Base-by-base conservation (phyloP, 2,888 invertebrate genomes). In the Limnephilus lunatus region DNA sequence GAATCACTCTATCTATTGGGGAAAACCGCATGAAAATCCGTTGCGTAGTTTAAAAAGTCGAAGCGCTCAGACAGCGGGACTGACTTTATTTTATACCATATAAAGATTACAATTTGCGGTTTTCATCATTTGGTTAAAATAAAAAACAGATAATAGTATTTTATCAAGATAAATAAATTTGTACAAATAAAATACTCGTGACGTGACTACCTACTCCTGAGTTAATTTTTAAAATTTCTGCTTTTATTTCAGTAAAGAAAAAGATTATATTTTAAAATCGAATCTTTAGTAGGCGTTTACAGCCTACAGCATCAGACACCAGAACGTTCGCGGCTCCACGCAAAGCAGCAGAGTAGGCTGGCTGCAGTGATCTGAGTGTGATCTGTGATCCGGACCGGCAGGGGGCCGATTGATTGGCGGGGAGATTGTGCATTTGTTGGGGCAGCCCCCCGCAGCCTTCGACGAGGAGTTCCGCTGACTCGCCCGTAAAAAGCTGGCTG, bases 351-450 rank as follows among this genome's bases (percentile, higher is more conserved):
- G 44, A 53, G 53, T 19, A 53, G 53, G 19, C 53, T 53, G 68
- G 68, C 85, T 82, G 53, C 32, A 81, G 86, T 53, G n/a, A 32
- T 53, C 82, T 31, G 92, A 86, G 92, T 82, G n/a, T 68, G 68
- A 68, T 68, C 68, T 68, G 90, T 86, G 83, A 91, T 91, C 86
- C 89, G 85, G 90, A 89, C 68, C 93, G 88, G 92, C 93, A 83
- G 93, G 93, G 68, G 90, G 92, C 81, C 93, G 92, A 92, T 92
- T 93, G 93, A 93, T 93, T 93, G 93, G 92, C 93, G 92, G 92
- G 91, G 83, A 90, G 92, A 92, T 93, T 92, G 92, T 92, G 88
- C 92, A 92, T 93, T 93, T 93, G 93, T 93, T 92, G 93, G 93
- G 90, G 93, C 92, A 81, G 44, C 91, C 32, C 92, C 92, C 93